Base-by-base conservation (phyloP, 2,888 invertebrate species). In the Philonicus albiceps region DNA sequence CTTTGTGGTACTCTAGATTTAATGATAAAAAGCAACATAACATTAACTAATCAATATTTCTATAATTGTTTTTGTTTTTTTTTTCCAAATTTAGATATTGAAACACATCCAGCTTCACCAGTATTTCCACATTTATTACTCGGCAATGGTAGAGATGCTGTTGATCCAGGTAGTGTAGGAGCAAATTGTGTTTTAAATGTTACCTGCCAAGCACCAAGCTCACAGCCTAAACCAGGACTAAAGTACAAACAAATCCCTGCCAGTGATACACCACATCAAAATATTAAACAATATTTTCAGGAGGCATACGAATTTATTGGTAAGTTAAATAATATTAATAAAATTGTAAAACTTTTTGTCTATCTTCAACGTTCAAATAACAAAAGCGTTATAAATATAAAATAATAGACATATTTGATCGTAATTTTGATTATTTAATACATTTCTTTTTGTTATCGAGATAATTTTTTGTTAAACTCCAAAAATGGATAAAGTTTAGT, bases 301-400 rank as follows among this genome's bases (percentile, higher is more conserved):
- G 96, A 97, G 92, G 96, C 97, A 90, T 96, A 95, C 92, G 95
- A 96, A 90, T 97, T 97, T 92, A 97, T 97, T 90, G 97, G 97
- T 97, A 93, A 95, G 95, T 91, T 22, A 64, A 88, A 37, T n/a
- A 30, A 64, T 64, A 64, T 64, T 27, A 22, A 4, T 4, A 49
- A 49, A 49, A 49, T n/a, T 43, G 13, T 43, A 43, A 13, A 43
- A 43, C 40, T 43, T 43, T 13, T 13, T 2, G 40, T 43, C 40
- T 43, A 3, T 43, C 8, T 43, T 43, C 3, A 43, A 43, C 49
- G 49, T 49, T 49, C 16, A n/a, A n/a, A 49, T n/a, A n/a, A 16
- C n/a, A 49, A n/a, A 49, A 49, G 0, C 6, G n/a, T n/a, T 13
- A 16, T 16, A 49, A 1, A 49, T n/a, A 49, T 6, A 49, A 49